phyloP scores from a whole-genome alignment of 2,888 invertebrate species.

The Meteorus cinctellus region DNA sequence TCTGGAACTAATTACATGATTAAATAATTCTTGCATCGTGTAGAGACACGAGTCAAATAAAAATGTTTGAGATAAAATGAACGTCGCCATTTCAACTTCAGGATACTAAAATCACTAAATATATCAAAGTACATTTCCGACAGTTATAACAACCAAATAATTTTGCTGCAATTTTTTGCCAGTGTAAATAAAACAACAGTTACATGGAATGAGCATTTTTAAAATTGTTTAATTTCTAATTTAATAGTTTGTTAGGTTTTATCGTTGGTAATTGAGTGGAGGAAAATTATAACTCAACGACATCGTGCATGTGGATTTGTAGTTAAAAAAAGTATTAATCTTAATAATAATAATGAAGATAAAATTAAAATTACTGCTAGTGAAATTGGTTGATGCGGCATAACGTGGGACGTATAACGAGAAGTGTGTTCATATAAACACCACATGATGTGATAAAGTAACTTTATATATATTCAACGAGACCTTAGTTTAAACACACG shows the following conservation, averaged over 20 bases:
- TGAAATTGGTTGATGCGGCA: constrained; percentile 1
- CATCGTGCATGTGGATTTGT: neutral
- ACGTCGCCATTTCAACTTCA: too few relatives aligned
- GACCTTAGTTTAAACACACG: constrained; percentile 40
- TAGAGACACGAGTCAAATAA: too few relatives aligned
- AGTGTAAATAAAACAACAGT: too few relatives aligned
- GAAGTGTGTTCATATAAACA: constrained; percentile 19
- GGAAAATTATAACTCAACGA: neutral
- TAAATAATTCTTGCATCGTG: too few relatives aligned
- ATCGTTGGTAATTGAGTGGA: neutral
- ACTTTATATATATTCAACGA: constrained; percentile 19
- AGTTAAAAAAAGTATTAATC: neutral
- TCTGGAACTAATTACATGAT: too few relatives aligned
- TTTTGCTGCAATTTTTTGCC: too few relatives aligned
- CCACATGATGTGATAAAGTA: constrained; percentile 31
- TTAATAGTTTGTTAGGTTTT: neutral
- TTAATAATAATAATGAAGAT: neutral
- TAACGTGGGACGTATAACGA: constrained; percentile 3
- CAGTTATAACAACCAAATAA: too few relatives aligned
- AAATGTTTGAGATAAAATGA: too few relatives aligned
- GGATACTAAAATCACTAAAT: too few relatives aligned
- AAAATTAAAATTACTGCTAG: constrained; percentile 7
- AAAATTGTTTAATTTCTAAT: neutral
- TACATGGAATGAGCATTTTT: too few relatives aligned
- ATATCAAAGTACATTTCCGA: too few relatives aligned